Percentiles rank a stretch among this genome's conserved stretches.
These are phyloP conservation scores for Centropristis striata DNA, from an alignment of 2,113 vertebrate genomes.

Conservation along the genomic window DNA sequence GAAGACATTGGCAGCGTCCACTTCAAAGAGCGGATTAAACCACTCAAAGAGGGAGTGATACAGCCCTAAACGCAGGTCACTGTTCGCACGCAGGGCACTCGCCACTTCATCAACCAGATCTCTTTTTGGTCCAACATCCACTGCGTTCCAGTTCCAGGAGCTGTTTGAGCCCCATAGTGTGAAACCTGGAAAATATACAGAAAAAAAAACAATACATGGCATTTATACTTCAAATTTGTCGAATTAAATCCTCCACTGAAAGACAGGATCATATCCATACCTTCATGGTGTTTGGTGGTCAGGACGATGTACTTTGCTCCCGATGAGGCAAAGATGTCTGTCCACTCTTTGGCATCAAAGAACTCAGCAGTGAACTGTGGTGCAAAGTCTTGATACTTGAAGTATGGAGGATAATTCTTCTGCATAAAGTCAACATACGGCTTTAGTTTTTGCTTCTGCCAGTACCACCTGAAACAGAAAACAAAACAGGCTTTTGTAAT, in stretches of 20 bases:
- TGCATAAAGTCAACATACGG: slow-evolving; percentile 92
- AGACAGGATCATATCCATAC: slow-evolving; percentile 70
- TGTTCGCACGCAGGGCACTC: slow-evolving; percentile 84
- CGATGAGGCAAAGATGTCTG: slow-evolving; percentile 89
- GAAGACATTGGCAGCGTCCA: slow-evolving; percentile 86
- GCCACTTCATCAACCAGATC: slow-evolving; percentile 92
- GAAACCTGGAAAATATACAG: slow-evolving; percentile 86
- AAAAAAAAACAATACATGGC: neutral
- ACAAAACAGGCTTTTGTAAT: neutral
- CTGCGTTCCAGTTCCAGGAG: slow-evolving; percentile 98
- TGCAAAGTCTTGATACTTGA: slow-evolving; percentile 94
- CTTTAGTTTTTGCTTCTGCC: slow-evolving; percentile 86
- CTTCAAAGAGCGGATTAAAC: slow-evolving; percentile 93
- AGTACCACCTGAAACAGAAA: slow-evolving; percentile 90
- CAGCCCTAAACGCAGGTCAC: slow-evolving; percentile 90
- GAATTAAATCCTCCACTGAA: neutral
- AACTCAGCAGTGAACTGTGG: slow-evolving; percentile 92
- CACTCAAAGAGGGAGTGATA: slow-evolving; percentile 98
- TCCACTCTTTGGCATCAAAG: slow-evolving; percentile 92
- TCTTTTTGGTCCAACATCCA: slow-evolving; percentile 90
- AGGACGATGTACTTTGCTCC: slow-evolving; percentile 97
- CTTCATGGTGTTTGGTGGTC: slow-evolving; percentile 99
- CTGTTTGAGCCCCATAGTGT: slow-evolving; percentile 94
- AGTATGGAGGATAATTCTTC: slow-evolving; percentile 91
- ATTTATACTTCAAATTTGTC: neutral